Evolutionary conservation across 2,888 invertebrate species (phyloP), one percentile per base, ranked within the genome.

Genomic region (Ganaspis brasiliensis): DNA sequence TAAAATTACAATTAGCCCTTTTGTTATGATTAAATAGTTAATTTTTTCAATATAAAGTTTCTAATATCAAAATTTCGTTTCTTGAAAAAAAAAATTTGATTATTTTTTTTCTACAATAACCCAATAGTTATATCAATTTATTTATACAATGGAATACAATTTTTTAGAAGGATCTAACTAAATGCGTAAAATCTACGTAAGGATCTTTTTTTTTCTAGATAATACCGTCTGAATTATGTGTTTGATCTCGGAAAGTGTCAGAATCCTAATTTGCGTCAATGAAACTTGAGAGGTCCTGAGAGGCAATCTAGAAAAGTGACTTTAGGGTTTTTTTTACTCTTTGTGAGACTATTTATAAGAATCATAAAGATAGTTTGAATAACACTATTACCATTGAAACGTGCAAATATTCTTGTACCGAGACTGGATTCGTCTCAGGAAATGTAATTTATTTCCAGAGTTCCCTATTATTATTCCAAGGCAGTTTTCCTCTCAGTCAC

Each of bases 401-500:
- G 21, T 63, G 21, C 14, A 63, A 40, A 19, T 40, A 63, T 24
- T 37, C 37, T 19, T 61, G 19, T 37, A 24, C 21, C 37, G 40
- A 21, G 37, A 72, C 61, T 56, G 74, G 73, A 79, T 79, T 76
- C 77, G 77, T 79, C 77, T 52, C 45, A 16, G 21, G 75, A 35
- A 71, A 45, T 61, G 74, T 73, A 61, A 81, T 81, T 79, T 79
- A 81, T 81, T 79, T 76, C 67, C 37, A 72, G 71, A 56, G 31
- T 67, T 67, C 24, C 67, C 12, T 63, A 77, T 79, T 77, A 78
- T 78, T 75, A 81, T 79, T 79, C 76, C 76, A 52, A 45, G 67
- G 76, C 74, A 76, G 76, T 79, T 78, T 77, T 71, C 56, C 70
- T 73, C 73, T 67, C 73, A 79, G 81, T 81, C 81, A 81, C 81